These are phyloP conservation scores for Eumeta japonica DNA, from an alignment of 1,140 invertebrate genomes.

Conservation along the genomic window DNA sequence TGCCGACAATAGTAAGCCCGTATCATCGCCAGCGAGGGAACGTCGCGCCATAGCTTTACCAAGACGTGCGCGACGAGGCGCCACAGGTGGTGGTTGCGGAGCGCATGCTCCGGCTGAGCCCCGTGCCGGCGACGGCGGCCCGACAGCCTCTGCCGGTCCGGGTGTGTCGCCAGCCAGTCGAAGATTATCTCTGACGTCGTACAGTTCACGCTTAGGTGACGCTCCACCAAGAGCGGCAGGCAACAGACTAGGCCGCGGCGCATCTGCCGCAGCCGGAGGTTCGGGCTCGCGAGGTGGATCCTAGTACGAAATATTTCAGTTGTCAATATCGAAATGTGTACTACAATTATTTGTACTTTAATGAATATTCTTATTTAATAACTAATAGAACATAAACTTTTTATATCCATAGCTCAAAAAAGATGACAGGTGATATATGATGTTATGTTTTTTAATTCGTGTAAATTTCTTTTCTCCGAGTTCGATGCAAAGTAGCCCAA, in stretches of 20 bases:
- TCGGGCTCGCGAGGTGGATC: constrained; percentile 57
- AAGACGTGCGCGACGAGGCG: constrained; percentile 61
- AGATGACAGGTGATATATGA: no score
- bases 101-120: constrained; percentile 63
- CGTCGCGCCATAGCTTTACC: constrained; percentile 68
- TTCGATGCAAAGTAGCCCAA: no score
- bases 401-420: no score
- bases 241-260: constrained; percentile 38
- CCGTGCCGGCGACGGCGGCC: constrained; percentile 66
- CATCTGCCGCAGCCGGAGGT: constrained; percentile 61
- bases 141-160: constrained; percentile 59
- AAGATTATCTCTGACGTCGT: constrained; percentile 44
- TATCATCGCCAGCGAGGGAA: constrained; percentile 52
- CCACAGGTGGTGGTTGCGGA: constrained; percentile 49
- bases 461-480: no score
- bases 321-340: no score
- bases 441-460: no score
- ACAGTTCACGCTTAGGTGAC: constrained; percentile 45
- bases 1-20: constrained; percentile 24
- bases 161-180: constrained; percentile 54
- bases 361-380: no score
- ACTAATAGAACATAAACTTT: no score
- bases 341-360: no score
- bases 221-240: constrained; percentile 43
- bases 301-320: no score